Base-by-base conservation (phyloP, 2,797 vertebrate species). In the Bradypus variegatus region DNA sequence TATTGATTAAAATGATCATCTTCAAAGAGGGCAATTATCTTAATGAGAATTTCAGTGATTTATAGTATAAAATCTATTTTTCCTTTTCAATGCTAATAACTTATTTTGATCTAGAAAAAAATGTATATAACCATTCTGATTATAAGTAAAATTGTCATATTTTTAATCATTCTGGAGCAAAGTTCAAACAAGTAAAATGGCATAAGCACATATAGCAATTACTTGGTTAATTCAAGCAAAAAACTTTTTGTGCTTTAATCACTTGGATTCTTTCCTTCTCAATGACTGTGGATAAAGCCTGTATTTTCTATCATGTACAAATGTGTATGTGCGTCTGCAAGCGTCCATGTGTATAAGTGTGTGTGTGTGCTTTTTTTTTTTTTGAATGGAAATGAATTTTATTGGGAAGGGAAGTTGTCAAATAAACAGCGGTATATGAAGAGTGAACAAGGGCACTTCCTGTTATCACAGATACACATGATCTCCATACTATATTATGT, bases 81-180 rank as follows among this genome's bases (percentile, higher is more conserved):
- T 29, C 11, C 31, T 8, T 21, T 88, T 90, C 45, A 83, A 38
- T 90, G 78, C 29, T 84, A 79, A 64, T 86, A 2, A 77, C 15
- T 90, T 87, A 55, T n/a, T 94, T 88, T 90, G 41, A 77, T 91
- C 55, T 77, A 69, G 69, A 95, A 88, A 55, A 84, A 81, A 90
- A 70, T 53, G 2, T 36, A 53, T 87, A 25, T 69, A 60, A 86
- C 60, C 76, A 21, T 70, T 60, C 16, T 65, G 19, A 75, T 92
- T 83, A 90, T 73, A 86, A 36, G 29, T 83, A 6, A 87, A 83
- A 64, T 64, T 72, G 64, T 75, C 50, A 6, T 62, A 48, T 73
- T 93, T 93, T 93, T 45, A 89, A 29, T 86, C 7, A 62, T 86
- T 94, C 72, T 93, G 31, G n/a, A 90, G 15, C 18, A n/a, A 86